Conservation (phyloP, 2,888 invertebrate species). For the Drosophila birchii region DNA sequence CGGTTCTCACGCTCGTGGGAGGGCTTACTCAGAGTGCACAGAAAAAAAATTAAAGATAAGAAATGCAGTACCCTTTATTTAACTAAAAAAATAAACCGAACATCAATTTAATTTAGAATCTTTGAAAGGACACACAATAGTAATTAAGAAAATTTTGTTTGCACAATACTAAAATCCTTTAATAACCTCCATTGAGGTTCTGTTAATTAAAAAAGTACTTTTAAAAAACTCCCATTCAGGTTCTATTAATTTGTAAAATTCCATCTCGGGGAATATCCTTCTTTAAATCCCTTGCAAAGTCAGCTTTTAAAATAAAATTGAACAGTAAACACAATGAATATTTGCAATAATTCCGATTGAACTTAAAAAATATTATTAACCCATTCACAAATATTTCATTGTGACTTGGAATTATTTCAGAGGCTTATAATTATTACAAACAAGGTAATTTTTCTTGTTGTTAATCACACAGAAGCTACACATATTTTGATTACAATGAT, state of each 20-base stretch:
- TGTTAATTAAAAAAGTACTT: not conserved
- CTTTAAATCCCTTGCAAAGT: too few species aligned
- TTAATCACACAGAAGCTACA: slow-evolving; percentile 1
- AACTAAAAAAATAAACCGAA: too few species aligned
- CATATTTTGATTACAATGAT: slow-evolving; percentile 1
- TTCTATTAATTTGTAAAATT: too few species aligned
- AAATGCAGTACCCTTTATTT: not conserved
- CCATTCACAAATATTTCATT: not conserved
- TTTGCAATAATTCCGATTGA: too few species aligned
- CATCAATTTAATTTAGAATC: not conserved
- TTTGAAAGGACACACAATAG: not conserved
- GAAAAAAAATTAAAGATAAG: not conserved
- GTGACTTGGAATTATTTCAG: not conserved
- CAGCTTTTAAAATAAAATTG: not conserved
- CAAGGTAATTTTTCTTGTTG: not conserved
- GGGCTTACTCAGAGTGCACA: slow-evolving; percentile 15
- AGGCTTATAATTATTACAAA: not conserved
- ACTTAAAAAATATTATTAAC: not conserved
- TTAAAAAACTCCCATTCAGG: too few species aligned
- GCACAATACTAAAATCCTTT: too few species aligned
- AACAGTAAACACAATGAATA: not conserved
- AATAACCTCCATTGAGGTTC: not conserved
- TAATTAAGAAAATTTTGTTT: not conserved
- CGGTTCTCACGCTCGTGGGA: slow-evolving; percentile 56
- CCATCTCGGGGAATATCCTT: not conserved